Base-by-base conservation (phyloP, 1,140 invertebrate genomes). In the Drosophila gunungcola region DNA sequence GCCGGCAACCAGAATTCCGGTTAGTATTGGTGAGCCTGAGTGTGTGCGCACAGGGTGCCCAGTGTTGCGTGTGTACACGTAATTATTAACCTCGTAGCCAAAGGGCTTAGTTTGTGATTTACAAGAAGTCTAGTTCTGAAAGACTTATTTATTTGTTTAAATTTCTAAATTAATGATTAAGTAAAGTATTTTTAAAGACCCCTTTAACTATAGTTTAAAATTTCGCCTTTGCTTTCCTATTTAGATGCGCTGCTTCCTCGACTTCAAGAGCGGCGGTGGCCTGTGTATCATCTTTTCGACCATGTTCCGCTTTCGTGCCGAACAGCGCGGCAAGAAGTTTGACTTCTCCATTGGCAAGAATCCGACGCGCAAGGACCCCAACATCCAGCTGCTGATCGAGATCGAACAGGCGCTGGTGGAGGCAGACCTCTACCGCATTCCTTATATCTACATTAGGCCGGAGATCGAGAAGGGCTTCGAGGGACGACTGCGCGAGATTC, bases 291-390 rank as follows among this genome's bases (percentile, higher is more conserved):
- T 99, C 91, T 94, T 99, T 77, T 96, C 96, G 79, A 96, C 97
- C 69, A 98, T 98, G 85, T 99, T 97, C 94, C 97, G 97, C 90
- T 99, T 98, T 93, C 98, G 98, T 93, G 96, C 95, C 92, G 98
- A 99, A 92, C 98, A 99, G 94, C 97, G 97, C 93, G 99, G 98
- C 96, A 94, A 97, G 83, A 95, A 97, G 93, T 97, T 98, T 92
- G 97, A 98, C 94, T 96, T 98, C 93, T 96, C 96, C 92, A 95
- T 96, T 92, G 95, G 95, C 93, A 92, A 92, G 58, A 98, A 97
- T 80, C 97, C 97, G 6, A 97, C 97, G 12, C 95, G 97, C 41
- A 96, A 98, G 93, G 98, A 99, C 91, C 94, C 97, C 67, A 97
- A 98, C 88, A 95, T 98, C 48, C 98, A 99, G 92, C 97, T 99